Percentiles rank a stretch among this genome's conserved stretches.
Conservation (phyloP, 2,797 vertebrate genomes). For the Platyrinchus mystaceus region DNA sequence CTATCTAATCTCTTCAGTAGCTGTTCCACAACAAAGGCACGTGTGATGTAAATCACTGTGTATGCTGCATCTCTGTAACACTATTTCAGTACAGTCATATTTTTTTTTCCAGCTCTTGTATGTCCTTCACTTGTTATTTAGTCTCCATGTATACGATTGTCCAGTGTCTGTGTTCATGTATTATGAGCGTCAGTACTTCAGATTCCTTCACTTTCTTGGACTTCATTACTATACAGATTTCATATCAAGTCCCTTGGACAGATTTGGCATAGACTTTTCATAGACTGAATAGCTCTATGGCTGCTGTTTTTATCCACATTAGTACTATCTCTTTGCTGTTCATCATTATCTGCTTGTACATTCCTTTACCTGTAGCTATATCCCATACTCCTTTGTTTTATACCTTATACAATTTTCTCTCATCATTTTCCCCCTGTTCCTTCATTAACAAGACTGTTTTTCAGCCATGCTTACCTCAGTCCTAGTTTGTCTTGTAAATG, state of each 20-base stretch:
- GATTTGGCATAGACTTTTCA: neutral
- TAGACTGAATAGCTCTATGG: neutral
- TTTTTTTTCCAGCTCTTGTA: neutral
- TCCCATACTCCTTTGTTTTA: neutral
- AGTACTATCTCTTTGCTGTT: neutral
- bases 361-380: neutral
- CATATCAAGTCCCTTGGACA: neutral
- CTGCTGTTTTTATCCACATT: neutral
- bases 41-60: neutral
- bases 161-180: neutral
- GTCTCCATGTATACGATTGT: neutral
- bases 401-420: neutral
- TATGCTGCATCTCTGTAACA: neutral
- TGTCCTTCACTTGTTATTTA: slow-evolving; percentile 1
- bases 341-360: neutral
- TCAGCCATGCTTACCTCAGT: neutral
- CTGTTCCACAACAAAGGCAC: neutral
- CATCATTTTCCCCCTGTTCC: neutral
- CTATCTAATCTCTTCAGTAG: slow-evolving; percentile 3
- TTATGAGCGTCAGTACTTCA: neutral
- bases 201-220: neutral
- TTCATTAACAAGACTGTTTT: neutral
- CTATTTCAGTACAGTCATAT: neutral
- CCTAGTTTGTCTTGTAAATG: neutral
- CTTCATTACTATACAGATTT: neutral